Base-by-base conservation (phyloP, 2,797 vertebrate species). In the Crenichthys baileyi region DNA sequence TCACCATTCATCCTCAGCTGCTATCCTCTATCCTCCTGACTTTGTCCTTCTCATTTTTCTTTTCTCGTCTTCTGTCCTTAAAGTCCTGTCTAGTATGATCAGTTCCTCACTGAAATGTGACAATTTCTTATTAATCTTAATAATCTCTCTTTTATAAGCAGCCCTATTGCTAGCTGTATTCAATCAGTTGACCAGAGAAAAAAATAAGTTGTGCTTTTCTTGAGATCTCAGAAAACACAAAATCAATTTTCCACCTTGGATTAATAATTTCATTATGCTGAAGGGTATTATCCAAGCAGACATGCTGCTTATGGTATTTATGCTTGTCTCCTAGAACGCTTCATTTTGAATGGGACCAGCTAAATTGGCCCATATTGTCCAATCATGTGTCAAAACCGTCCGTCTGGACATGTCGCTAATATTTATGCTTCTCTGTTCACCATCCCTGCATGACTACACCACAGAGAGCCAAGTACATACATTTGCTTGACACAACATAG, bases 301-400 rank as follows among this genome's bases (percentile, higher is more conserved):
- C 46, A 4, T 20, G 20, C 29, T 8, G 55, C 68, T 83, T 76
- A 51, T n/a, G 55, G 61, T 81, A 29, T 80, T 83, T 81, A 63
- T 67, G 56, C 60, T 61, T 39, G 58, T 61, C 78, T 88, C 71
- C 73, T 53, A 75, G 46, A 85, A 83, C 44, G 51, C 72, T 56
- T 58, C n/a, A 73, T 80, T 82, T 75, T 81, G 79, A 85, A 79
- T 80, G 87, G 85, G 86, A 84, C 79, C 83, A 73, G 89, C 73
- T 87, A 60, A 88, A 91, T 87, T 82, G 83, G 80, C 44, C 56
- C 82, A 80, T 89, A 90, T 87, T 85, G 87, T 75, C 82, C 82
- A 76, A 83, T 72, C 39, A 81, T 39, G 73, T 79, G 84, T 91
- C 76, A 80, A 81, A 91, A 77, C 79, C 72, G 55, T 74, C 78